Conservation (phyloP, 2,797 vertebrate species). For the Tokudaia tokunoshimensis region DNA sequence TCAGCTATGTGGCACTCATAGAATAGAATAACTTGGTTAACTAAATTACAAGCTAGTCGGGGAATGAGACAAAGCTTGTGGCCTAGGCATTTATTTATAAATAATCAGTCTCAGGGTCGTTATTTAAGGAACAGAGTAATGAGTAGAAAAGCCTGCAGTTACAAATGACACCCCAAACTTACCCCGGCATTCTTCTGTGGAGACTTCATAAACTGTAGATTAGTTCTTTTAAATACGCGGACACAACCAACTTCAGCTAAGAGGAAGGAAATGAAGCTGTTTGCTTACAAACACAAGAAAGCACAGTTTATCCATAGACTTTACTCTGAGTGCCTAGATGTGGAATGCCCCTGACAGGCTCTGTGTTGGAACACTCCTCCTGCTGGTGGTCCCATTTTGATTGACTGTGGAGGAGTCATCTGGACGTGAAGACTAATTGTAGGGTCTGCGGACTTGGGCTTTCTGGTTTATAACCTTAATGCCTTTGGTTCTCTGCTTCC, state of each 20-base stretch:
- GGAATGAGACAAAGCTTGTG: not conserved
- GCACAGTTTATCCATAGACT: not conserved
- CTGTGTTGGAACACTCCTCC: not conserved
- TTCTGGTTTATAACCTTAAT: too few species aligned
- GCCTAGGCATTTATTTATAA: not conserved
- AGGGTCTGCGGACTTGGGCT: not conserved
- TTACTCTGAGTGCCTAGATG: not conserved
- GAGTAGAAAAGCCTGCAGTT: not conserved
- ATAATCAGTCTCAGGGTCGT: not conserved
- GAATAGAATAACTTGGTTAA: not conserved
- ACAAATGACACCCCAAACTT: not conserved
- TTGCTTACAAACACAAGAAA: not conserved
- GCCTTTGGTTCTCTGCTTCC: not conserved
- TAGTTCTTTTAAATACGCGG: not conserved
- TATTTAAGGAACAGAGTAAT: not conserved
- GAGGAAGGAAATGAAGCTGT: not conserved
- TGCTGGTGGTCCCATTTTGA: not conserved
- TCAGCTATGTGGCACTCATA: not conserved
- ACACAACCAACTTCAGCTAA: accelerated
- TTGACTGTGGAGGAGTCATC: not conserved
- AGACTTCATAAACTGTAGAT: not conserved
- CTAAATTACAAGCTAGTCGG: not conserved
- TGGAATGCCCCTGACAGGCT: not conserved
- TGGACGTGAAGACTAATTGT: not conserved
- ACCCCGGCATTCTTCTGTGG: accelerated